Conservation (phyloP, 2,113 vertebrate genomes). For the Dolichotis patagonum region DNA sequence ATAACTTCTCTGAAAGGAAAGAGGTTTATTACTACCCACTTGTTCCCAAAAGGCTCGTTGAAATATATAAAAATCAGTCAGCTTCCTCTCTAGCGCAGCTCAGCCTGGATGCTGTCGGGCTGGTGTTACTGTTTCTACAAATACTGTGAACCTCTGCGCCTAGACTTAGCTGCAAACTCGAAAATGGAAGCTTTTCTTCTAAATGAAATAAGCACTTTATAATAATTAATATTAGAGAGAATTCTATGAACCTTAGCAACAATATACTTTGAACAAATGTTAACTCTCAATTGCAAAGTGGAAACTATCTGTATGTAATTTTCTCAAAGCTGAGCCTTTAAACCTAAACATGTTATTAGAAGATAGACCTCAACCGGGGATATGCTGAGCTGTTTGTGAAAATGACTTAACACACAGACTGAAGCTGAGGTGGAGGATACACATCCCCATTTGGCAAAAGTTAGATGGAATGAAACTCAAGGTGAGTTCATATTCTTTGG, state of each 20-base stretch:
- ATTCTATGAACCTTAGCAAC: background rate
- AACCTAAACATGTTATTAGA: background rate
- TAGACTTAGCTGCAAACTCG: background rate
- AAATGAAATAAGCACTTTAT: background rate
- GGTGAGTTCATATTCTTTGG: conserved; percentile 15
- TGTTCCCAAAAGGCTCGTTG: background rate
- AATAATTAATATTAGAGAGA: background rate
- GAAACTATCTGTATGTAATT: background rate
- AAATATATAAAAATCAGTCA: background rate
- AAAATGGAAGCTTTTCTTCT: background rate
- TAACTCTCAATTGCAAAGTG: background rate
- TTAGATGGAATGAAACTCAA: background rate
- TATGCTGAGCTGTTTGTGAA: background rate
- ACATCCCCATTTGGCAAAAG: background rate
- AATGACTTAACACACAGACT: background rate
- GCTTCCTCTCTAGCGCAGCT: background rate
- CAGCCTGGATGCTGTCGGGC: background rate
- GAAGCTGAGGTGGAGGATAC: background rate
- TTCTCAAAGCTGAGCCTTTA: conserved; percentile 2
- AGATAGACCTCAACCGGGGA: background rate
- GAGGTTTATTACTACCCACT: background rate
- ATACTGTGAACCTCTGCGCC: too few relatives aligned
- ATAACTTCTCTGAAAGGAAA: background rate
- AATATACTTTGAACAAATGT: background rate
- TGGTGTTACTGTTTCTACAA: background rate